Evolutionary conservation across 1,140 invertebrate species (phyloP), one percentile per base, ranked within the genome.

Genomic region (Eupristina koningsbergeri): DNA sequence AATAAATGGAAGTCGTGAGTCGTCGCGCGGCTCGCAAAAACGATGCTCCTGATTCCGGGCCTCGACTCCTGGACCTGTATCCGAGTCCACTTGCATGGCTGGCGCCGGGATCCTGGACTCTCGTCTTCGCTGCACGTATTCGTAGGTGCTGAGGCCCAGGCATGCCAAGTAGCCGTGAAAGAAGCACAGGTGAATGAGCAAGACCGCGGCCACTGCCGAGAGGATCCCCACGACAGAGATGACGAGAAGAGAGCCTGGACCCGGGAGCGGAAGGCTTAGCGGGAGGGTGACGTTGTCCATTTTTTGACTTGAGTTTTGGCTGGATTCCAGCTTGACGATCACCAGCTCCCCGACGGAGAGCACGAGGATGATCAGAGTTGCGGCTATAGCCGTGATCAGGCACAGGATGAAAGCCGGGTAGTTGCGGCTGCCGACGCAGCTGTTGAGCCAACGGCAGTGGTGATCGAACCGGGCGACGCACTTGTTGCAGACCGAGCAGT

Each of bases 361-460:
- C 13, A 93, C 93, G 77, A 96, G 93, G 26, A 97, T 95, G n/a
- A 95, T 93, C 22, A 96, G 87, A 13, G 95, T 94, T 71, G 96
- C 95, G 31, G 96, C 89, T 79, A 97, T 94, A 7, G 97, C 97
- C 36, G 96, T 97, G n/a, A 96, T 93, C 15, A 99, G 94, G 87
- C 97, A 97, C 86, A 95, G 94, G 39, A 98, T 93, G 90, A 99
- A 99, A 34, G 96, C 95, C 41, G 93, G 94, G 93, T 99, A 99
- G 90, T 99, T 99, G 83, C 97, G 94, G 15, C 94, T 94, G 0
- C 98, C 98, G 36, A 99, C 95, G 93, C 98, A 99, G 90, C 98
- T 98, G 92, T 99, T 99, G 41, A 99, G 93, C 98, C 98, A 99
- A 93, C 98, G 98, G 93, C 98, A 99, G 90, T 99, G 98, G 91